Conservation (phyloP, 2,888 invertebrate genomes). For the Chorisops tibialis region DNA sequence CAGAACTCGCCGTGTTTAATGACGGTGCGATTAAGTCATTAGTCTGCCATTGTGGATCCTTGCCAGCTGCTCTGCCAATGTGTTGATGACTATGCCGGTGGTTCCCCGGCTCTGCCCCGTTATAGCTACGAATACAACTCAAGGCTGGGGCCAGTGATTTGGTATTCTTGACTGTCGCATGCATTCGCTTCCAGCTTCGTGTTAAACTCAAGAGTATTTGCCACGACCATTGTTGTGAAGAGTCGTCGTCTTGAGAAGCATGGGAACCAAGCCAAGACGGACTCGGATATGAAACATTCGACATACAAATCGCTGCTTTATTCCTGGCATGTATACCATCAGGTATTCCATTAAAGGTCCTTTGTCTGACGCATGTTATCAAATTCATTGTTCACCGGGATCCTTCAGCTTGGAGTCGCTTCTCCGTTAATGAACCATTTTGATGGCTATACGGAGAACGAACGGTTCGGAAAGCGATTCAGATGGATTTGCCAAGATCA, state of each 20-base stretch:
- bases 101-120: too few relatives aligned
- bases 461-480: too few relatives aligned
- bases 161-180: too few relatives aligned
- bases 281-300: not conserved
- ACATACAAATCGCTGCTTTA: slow-evolving; percentile 10
- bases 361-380: slow-evolving; percentile 30
- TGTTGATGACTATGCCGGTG: too few relatives aligned
- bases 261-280: slow-evolving; percentile 28
- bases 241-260: slow-evolving; percentile 1
- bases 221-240: not conserved
- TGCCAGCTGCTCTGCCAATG: slow-evolving; percentile 11
- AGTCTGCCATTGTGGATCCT: slow-evolving; percentile 32
- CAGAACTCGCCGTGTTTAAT: slow-evolving; percentile 29
- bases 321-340: slow-evolving; percentile 21
- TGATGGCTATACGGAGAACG: too few relatives aligned
- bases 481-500: too few relatives aligned
- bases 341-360: slow-evolving; percentile 29
- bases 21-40: slow-evolving; percentile 33
- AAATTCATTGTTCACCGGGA: slow-evolving; percentile 28
- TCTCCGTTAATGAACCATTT: too few relatives aligned
- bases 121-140: too few relatives aligned
- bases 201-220: not conserved
- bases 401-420: too few relatives aligned
- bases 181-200: too few relatives aligned
- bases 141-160: too few relatives aligned